These are phyloP conservation scores for Xenopus borealis DNA, from an alignment of 2,113 vertebrate species.

Conservation along the genomic window DNA sequence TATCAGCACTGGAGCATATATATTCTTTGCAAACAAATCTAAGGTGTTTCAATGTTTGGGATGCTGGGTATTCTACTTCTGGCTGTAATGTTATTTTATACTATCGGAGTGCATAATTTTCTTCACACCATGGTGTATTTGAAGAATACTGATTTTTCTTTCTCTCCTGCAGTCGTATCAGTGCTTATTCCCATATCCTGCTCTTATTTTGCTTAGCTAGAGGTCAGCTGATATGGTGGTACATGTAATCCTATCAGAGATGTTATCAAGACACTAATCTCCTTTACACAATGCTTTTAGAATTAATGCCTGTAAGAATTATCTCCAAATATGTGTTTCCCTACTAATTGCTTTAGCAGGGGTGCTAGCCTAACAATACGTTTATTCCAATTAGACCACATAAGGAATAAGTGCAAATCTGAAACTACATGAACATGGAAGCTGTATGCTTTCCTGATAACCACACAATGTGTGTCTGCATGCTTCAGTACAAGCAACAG, in stretches of 20 bases:
- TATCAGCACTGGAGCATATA: background rate
- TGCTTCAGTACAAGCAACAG: background rate
- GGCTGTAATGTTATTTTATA: background rate
- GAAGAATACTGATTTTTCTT: slow-evolving; percentile 17
- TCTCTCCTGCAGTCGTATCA: slow-evolving; percentile 19
- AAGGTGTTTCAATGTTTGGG: background rate
- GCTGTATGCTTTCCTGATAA: slow-evolving; percentile 10
- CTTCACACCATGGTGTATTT: slow-evolving; percentile 5
- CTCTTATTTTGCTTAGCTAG: slow-evolving; percentile 33
- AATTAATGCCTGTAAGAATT: slow-evolving; percentile 38
- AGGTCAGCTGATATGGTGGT: slow-evolving; percentile 31
- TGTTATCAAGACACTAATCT: slow-evolving; percentile 38
- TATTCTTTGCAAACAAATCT: background rate
- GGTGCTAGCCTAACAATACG: slow-evolving; percentile 28
- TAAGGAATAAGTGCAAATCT: slow-evolving; percentile 8
- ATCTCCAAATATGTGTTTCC: slow-evolving; percentile 38
- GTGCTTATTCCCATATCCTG: slow-evolving; percentile 12
- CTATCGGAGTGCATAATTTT: slow-evolving; percentile 15
- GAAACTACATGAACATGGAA: background rate
- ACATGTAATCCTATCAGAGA: slow-evolving; percentile 38
- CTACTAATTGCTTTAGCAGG: slow-evolving; percentile 40
- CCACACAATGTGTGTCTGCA: background rate
- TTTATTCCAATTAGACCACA: slow-evolving; percentile 38
- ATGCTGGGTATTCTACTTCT: background rate
- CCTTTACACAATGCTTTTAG: slow-evolving; percentile 20